These are phyloP conservation scores for Crematogaster levior DNA, from an alignment of 2,888 invertebrate genomes.

Conservation along the genomic window DNA sequence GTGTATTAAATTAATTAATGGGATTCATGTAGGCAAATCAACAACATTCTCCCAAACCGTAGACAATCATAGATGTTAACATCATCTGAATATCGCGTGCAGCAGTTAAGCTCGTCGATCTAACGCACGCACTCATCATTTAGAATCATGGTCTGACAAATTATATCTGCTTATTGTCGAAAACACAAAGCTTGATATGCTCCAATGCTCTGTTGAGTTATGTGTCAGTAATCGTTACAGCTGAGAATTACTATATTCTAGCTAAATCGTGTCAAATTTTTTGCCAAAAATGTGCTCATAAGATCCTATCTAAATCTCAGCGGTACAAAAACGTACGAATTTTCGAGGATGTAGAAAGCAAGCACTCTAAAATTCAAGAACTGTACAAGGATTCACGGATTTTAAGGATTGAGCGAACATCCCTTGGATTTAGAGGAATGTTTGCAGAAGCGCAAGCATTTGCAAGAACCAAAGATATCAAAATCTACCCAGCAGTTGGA, in stretches of 20 bases:
- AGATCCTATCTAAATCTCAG: neutral
- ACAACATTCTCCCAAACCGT: neutral
- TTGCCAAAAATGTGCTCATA: slow-evolving; percentile 6
- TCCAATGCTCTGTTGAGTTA: neutral
- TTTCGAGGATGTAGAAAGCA: neutral
- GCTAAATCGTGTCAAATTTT: neutral
- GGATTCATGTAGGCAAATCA: neutral
- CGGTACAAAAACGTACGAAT: slow-evolving; percentile 6
- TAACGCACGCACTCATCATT: slow-evolving; percentile 20
- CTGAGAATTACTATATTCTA: neutral
- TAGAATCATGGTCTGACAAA: slow-evolving; percentile 10
- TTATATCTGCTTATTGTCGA: slow-evolving; percentile 7
- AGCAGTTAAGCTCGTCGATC: slow-evolving; percentile 8
- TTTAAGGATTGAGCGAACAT: slow-evolving; percentile 21
- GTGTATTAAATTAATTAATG: neutral
- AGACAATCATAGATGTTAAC: slow-evolving; percentile 31
- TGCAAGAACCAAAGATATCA: slow-evolving; percentile 32
- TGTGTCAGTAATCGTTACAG: neutral
- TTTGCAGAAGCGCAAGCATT: slow-evolving; percentile 7
- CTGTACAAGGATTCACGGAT: slow-evolving; percentile 32
- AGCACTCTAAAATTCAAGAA: slow-evolving; percentile 21
- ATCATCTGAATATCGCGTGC: slow-evolving; percentile 27
- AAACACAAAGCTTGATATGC: neutral
- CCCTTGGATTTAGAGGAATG: slow-evolving; percentile 16
- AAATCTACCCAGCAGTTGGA: slow-evolving; percentile 2